Base-by-base conservation (phyloP, 92 coral and sea anemone genomes). In the Siderastrea siderea region DNA sequence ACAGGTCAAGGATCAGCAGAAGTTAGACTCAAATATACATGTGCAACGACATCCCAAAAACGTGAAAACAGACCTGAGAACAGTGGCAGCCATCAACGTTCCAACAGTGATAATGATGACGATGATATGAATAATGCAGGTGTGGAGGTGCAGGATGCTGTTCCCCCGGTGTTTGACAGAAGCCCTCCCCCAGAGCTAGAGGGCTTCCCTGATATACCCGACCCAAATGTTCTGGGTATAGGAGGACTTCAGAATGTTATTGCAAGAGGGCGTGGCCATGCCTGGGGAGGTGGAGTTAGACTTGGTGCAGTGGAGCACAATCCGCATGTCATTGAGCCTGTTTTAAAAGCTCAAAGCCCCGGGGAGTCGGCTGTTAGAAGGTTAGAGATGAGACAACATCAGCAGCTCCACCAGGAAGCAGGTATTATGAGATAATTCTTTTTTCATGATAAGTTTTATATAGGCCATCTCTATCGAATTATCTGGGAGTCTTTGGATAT, bases 291-390 rank as follows among this genome's bases (percentile, higher is more conserved):
- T 80, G 99, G 99, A 9, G 87, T 95, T 55, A 81, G 91, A 65
- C 90, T 96, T 11, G 99, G 99, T 52, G 91, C 80, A 8, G 95
- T 90, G 15, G 75, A 85, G 43, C 88, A 91, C 61, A 96, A 96
- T 75, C 98, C 98, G 5, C 98, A 95, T 82, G 94, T 87, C 6
- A 79, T 83, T 62, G 90, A 89, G 43, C 94, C 93, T 12, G 91
- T 90, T 2, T 74, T 88, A 38, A 91, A 87, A n/a, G 93, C 97
- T 0, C 91, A 89, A 80, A 87, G 92, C n/a, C 92, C 98, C 12
- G 91, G 91, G 53, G 98, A 95, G 86, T 94, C 98, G 53, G 99
- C 99, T 59, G 91, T 68, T 3, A 90, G 90, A 15, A 92, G 99
- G 67, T 74, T 87, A 86, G 98, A 96, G 75, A 86, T 91, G 91